Evolutionary conservation across 2,113 vertebrate genomes (phyloP).

Genomic region (Lutjanus erythropterus): DNA sequence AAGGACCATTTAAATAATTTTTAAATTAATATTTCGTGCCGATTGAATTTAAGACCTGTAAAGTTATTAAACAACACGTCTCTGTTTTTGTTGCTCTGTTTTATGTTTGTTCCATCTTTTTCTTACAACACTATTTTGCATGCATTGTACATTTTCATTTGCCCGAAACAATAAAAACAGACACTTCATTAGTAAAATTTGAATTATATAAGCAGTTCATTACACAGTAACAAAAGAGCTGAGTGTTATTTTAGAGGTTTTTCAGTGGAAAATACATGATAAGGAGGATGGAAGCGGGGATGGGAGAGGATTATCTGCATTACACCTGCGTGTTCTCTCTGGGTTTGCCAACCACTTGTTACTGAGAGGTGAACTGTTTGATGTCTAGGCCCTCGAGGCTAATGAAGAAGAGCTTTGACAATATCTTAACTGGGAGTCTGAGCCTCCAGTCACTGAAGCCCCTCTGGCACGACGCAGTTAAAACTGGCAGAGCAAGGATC

Average conservation of each 20-base stretch:
- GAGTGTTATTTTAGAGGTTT: not conserved
- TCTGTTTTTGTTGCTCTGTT: not conserved
- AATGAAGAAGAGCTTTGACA: conserved; percentile 40
- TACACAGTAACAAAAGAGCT: not conserved
- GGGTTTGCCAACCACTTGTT: conserved; percentile 8
- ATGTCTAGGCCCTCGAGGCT: conserved; percentile 34
- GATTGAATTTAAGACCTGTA: not conserved
- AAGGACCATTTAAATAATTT: no score
- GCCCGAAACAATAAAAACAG: not conserved
- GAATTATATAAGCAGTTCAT: not conserved
- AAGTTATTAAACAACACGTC: not conserved
- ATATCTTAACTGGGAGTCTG: conserved; percentile 38
- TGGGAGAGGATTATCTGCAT: conserved; percentile 7
- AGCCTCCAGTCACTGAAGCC: conserved; percentile 31
- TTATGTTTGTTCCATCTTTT: not conserved
- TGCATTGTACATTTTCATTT: not conserved
- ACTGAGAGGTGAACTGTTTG: conserved; percentile 21
- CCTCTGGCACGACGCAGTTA: conserved; percentile 29
- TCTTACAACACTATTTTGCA: not conserved
- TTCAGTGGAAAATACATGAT: not conserved
- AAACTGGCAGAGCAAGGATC: conserved; percentile 25
- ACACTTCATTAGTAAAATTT: not conserved
- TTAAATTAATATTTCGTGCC: no score
- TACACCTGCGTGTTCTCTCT: conserved; percentile 2
- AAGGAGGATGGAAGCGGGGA: not conserved